Evolutionary conservation across 2,888 invertebrate genomes (phyloP).

Genomic region (Heliconius aoede): DNA sequence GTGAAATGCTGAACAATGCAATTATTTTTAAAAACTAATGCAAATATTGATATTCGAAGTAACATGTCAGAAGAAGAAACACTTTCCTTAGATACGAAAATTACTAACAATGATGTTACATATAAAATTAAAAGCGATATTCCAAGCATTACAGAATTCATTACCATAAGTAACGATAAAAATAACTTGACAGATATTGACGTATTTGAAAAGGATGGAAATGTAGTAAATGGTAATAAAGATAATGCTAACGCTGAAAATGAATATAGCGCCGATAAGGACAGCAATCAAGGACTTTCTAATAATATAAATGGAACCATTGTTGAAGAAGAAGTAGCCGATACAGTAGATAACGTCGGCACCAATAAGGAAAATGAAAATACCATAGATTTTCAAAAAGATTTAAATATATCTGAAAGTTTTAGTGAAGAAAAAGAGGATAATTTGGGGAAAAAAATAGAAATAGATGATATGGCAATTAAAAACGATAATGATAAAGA

Average conservation of each 20-base stretch:
- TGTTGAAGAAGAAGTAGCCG: neutral
- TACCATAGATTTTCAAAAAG: neutral
- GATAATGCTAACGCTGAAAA: neutral
- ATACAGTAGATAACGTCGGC: neutral
- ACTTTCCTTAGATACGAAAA: slow-evolving; percentile 53
- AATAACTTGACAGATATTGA: slow-evolving; percentile 34
- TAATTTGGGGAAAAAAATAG: neutral
- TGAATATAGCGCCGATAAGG: neutral
- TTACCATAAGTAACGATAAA: slow-evolving; percentile 29
- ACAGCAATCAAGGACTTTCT: neutral
- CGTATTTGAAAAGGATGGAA: slow-evolving; percentile 12
- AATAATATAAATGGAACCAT: neutral
- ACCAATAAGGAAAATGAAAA: neutral
- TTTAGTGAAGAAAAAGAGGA: neutral
- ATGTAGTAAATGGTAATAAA: slow-evolving; percentile 2
- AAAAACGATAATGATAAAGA: neutral
- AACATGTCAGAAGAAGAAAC: slow-evolving; percentile 67
- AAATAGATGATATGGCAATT: neutral
- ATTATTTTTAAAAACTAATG: slow-evolving; percentile 69
- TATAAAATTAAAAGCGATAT: slow-evolving; percentile 53
- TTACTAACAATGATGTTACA: slow-evolving; percentile 51
- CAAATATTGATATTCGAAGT: slow-evolving; percentile 57
- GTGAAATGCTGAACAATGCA: slow-evolving; percentile 76
- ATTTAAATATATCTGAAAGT: neutral
- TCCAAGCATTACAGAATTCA: slow-evolving; percentile 25